Base-by-base conservation (phyloP, 2,888 invertebrate species). In the Drosophila infuscata region DNA sequence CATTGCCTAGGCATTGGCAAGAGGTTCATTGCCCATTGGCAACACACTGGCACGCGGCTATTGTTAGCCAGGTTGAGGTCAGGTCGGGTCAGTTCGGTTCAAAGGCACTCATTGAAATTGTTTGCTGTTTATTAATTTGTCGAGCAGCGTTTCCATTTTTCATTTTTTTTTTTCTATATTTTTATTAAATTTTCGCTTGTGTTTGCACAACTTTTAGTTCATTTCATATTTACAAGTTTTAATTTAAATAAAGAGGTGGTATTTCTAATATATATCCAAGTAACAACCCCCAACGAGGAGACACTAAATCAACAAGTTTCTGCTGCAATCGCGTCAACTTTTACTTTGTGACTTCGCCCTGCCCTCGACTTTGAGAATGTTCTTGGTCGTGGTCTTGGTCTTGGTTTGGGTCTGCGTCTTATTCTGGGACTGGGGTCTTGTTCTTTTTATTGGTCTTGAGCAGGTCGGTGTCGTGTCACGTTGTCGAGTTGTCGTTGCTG, bases 221-320 rank as follows among this genome's bases (percentile, higher is more conserved):
- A 85, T 86, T 83, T 79, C 32, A 86, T 88, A 86, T 86, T 88
- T 83, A 77, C 74, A 87, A 89, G 80, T 87, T 87, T 89, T 89
- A 85, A 89, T 85, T 85, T 88, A 71, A 80, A 79, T 74, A 60
- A 68, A 72, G 70, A 79, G 83, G 57, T 84, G 84, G 70, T 52
- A 87, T 71, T 70, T 60, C 63, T 67, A 46, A 80, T 81, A 62
- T 67, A 79, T 79, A 59, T 9, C 20, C 38, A 54, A 33, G 29
- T 54, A 8, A 48, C 20, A 3, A 32, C 15, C 36, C 53, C 15
- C 46, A 53, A 53, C 20, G 25, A 53, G 56, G 53, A 58, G 38
- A 74, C 48, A 58, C 58, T 65, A 75, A 74, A 71, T 74, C 77
- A 81, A 81, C 81, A 79, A 79, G 74, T 79, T 63, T 56, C 53